These are phyloP conservation scores for Belgica antarctica DNA, from an alignment of 2,888 invertebrate species.

Conservation along the genomic window DNA sequence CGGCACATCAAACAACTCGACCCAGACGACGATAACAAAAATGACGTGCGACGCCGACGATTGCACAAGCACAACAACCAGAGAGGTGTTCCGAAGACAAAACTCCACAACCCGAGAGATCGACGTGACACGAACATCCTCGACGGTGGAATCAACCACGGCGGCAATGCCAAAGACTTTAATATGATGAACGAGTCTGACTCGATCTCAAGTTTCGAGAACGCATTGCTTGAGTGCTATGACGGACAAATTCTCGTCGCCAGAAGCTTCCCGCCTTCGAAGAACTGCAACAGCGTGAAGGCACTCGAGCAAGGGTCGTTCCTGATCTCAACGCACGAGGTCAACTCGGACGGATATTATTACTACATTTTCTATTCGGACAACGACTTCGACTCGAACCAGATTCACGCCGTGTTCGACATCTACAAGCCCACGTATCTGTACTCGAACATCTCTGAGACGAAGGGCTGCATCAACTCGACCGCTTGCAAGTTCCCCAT, in stretches of 20 bases:
- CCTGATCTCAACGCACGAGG: conserved; percentile 68
- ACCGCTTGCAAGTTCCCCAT: conserved; percentile 75
- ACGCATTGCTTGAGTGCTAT: conserved; percentile 71
- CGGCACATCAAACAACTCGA: background rate
- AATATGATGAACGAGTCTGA: conserved; percentile 60
- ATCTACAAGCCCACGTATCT: conserved; percentile 81
- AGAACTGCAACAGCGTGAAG: conserved; percentile 66
- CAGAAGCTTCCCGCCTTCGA: conserved; percentile 68
- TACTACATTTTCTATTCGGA: conserved; percentile 88
- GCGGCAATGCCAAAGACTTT: conserved; percentile 66
- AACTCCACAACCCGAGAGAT: background rate
- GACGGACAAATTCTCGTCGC: conserved; percentile 67
- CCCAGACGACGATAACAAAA: background rate
- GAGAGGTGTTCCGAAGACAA: background rate
- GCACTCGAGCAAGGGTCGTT: conserved; percentile 66
- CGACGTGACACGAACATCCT: conserved; percentile 58
- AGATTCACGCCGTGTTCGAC: conserved; percentile 80
- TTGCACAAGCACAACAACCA: conserved; percentile 12
- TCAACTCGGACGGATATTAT: conserved; percentile 76
- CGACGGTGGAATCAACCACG: conserved; percentile 73
- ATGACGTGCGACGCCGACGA: conserved; percentile 25
- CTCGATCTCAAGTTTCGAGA: conserved; percentile 81
- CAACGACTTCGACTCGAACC: conserved; percentile 74
- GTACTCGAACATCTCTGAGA: conserved; percentile 66
- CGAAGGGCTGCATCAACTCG: conserved; percentile 70